A percentile compares a stretch with the other conserved stretches of the same genome.
These are phyloP conservation scores for Athene cunicularia DNA, from an alignment of 2,113 vertebrate species.

Conservation along the genomic window DNA sequence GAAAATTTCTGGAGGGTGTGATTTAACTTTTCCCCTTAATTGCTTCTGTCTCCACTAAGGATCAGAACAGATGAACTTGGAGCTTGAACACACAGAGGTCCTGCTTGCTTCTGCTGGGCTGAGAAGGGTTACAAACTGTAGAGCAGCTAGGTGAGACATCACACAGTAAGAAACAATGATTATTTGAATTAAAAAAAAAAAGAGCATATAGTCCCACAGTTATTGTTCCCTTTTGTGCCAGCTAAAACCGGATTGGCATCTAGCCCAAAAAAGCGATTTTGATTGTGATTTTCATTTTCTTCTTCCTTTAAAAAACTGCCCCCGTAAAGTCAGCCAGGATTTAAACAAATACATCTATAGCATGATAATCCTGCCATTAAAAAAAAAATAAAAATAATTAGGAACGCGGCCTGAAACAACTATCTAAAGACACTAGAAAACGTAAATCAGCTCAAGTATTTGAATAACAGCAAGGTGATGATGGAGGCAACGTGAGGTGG, in stretches of 20 bases:
- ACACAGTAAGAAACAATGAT: background rate
- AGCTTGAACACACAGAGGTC: background rate
- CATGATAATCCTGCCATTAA: conserved; percentile 28
- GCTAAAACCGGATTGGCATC: background rate
- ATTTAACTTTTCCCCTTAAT: background rate
- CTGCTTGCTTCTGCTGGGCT: background rate
- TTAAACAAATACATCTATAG: conserved; percentile 66
- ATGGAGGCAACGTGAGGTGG: conserved; percentile 1
- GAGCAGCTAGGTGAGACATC: background rate
- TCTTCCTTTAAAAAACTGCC: conserved; percentile 46
- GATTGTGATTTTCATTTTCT: conserved; percentile 17
- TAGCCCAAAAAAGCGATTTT: conserved; percentile 27
- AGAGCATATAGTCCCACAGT: background rate
- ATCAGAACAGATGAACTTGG: background rate
- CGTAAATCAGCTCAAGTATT: conserved; percentile 22
- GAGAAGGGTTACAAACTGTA: background rate
- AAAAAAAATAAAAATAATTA: conserved; percentile 26
- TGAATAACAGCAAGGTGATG: conserved; percentile 17
- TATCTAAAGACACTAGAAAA: background rate
- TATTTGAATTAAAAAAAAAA: background rate
- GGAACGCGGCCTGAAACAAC: conserved; percentile 55
- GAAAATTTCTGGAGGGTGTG: background rate
- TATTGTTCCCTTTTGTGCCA: conserved; percentile 27
- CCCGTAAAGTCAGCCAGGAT: conserved; percentile 60
- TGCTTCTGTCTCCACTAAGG: background rate